Evolutionary conservation across 2,888 invertebrate genomes (phyloP), one percentile per base, ranked within the genome.

Genomic region (Eupithecia subumbrata): DNA sequence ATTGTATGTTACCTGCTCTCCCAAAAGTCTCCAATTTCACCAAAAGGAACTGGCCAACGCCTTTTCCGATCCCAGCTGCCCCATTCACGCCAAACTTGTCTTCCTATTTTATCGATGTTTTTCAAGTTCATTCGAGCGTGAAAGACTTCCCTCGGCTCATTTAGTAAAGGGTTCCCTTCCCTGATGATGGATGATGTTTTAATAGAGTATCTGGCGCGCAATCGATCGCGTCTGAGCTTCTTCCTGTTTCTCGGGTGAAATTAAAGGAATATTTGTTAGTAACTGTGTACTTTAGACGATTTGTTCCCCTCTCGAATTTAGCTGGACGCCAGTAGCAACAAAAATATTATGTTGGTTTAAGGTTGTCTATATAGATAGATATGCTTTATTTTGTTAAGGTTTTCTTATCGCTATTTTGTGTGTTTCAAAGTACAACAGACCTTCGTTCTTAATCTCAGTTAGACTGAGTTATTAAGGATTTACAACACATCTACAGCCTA

Each of bases 181-280:
- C 69, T 43, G 60, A 73, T 69, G 68, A 73, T 68, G 37, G 69
- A 75, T 70, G 69, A 70, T 73, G 70, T 45, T 72, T 69, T 70
- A 66, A 66, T 76, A 56, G 72, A 25, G 71, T 72, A 64, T 69
- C 43, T 68, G 63, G 18, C n/a, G 40, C 68, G 68, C 68, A 12
- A 68, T 45, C 68, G 68, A 68, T 68, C 7, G 43, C 40, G 67
- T 43, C 12, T 67, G 52, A 52, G 11, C 56, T 22, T 56, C 56
- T 22, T 60, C 60, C 60, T 12, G 60, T 3, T 60, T 60, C 60
- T 25, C 12, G 60, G 60, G 25, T 43, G 43, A 16, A 68, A 68
- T 68, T 40, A 25, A 60, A 60, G 14, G 25, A 60, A 25, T 60
- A 60, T 60, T 60, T 60, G 14, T 60, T 60, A 25, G 25, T 60